Evolutionary conservation across 2,797 vertebrate genomes (phyloP).

Genomic region (Xiphorhynchus erythropygius): DNA sequence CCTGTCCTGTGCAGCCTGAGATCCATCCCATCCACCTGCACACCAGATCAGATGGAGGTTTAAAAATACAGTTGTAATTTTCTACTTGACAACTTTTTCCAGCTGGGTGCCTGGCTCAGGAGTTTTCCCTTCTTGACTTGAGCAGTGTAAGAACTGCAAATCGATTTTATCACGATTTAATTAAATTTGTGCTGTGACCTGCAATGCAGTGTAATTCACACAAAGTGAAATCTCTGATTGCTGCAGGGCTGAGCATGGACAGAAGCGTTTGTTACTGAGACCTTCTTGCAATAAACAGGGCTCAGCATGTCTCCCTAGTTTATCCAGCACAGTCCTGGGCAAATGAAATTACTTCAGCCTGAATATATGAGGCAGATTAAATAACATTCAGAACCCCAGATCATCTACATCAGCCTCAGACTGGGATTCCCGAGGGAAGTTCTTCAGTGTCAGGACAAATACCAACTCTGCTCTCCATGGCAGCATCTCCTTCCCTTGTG

Average conservation of each 20-base stretch:
- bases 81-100: slow-evolving; percentile 29
- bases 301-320: neutral
- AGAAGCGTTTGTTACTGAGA: neutral
- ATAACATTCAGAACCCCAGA: neutral
- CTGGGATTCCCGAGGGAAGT: neutral
- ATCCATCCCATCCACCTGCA: neutral
- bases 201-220: neutral
- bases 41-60: neutral
- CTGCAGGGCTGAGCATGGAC: accelerated
- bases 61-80: slow-evolving; percentile 17
- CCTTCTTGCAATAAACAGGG: neutral
- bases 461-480: neutral
- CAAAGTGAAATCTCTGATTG: neutral
- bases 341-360: neutral
- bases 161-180: slow-evolving; percentile 49
- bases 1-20: neutral
- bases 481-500: neutral
- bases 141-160: neutral
- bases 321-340: neutral
- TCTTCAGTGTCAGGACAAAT: neutral
- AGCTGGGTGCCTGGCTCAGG: neutral
- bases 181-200: slow-evolving; percentile 47
- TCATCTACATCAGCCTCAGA: neutral
- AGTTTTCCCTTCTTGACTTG: neutral
- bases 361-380: neutral